Percentiles rank a stretch among this genome's conserved stretches.
These are phyloP conservation scores for Enteromius paludinosus DNA, from an alignment of 2,797 vertebrate genomes.

Conservation along the genomic window DNA sequence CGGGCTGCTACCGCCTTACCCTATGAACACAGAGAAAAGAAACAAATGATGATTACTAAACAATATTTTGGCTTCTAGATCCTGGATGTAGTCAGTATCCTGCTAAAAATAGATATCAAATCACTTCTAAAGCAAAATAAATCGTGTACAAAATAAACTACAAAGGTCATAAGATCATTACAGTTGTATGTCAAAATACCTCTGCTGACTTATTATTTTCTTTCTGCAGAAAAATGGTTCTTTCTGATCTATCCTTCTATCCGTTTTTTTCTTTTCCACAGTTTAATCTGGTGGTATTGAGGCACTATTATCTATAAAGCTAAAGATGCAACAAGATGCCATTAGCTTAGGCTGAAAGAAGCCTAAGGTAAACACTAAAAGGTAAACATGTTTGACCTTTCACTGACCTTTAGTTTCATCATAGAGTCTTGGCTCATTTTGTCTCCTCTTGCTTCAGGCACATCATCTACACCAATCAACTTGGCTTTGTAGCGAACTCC, in stretches of 20 bases:
- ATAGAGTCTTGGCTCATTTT: conserved; percentile 82
- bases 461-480: conserved; percentile 77
- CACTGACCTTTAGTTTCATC: conserved; percentile 82
- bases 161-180: background rate
- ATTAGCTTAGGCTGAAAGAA: background rate
- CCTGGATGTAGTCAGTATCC: background rate
- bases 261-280: background rate
- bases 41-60: conserved; percentile 4
- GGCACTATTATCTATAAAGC: background rate
- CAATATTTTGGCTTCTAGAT: background rate
- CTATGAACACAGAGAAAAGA: conserved; percentile 57
- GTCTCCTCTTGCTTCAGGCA: conserved; percentile 71
- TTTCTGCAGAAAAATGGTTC: background rate
- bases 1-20: conserved; percentile 73
- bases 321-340: too few relatives aligned
- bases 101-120: background rate
- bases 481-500: conserved; percentile 82
- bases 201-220: background rate
- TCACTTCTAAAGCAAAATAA: background rate
- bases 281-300: background rate
- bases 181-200: background rate
- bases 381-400: conserved; percentile 4
- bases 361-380: background rate
- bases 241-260: background rate
- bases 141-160: background rate